Evolutionary conservation across 2,888 invertebrate species (phyloP), one percentile per base, ranked within the genome.

Genomic region (Lingula anatina): DNA sequence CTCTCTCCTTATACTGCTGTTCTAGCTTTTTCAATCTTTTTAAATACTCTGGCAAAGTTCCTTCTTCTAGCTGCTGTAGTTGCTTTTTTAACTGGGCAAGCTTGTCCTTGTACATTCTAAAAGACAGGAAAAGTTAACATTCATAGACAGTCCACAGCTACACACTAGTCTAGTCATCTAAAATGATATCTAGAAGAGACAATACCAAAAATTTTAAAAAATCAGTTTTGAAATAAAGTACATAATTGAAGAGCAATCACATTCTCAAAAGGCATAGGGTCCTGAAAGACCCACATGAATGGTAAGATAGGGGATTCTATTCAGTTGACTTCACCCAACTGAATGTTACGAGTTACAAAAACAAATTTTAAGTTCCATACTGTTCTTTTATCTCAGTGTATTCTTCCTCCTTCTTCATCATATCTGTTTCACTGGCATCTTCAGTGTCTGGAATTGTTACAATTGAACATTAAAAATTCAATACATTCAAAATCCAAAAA

Each of bases 401-500:
- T 51, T 79, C 77, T 71, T 88, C 87, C 61, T 85, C 84, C 68
- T 70, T 70, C 43, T 87, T 85, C 37, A 88, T 86, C 78, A 87
- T 85, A 64, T 94, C 94, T n/a, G 91, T 90, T 78, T 95, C 95
- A 77, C 93, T 93, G 0, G 94, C 94, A 80, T 95, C 95, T 78
- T 94, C 95, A 0, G 95, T 95, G 75, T 94, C 94, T 87, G 55
- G 39, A 60, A 54, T 41, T 18, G 23, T n/a, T n/a, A n/a, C n/a
- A n/a, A n/a, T n/a, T n/a, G n/a, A n/a, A n/a, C n/a, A n/a, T n/a
- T n/a, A n/a, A n/a, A n/a, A n/a, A n/a, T n/a, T n/a, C n/a, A n/a
- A n/a, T n/a, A n/a, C n/a, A n/a, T n/a, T n/a, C n/a, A n/a, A n/a
- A n/a, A n/a, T n/a, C n/a, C n/a, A n/a, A n/a, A n/a, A n/a, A n/a